A percentile compares a stretch with the other conserved stretches of the same genome.
Evolutionary conservation across 1,140 invertebrate genomes (phyloP).

Genomic region (Drosophila funebris): DNA sequence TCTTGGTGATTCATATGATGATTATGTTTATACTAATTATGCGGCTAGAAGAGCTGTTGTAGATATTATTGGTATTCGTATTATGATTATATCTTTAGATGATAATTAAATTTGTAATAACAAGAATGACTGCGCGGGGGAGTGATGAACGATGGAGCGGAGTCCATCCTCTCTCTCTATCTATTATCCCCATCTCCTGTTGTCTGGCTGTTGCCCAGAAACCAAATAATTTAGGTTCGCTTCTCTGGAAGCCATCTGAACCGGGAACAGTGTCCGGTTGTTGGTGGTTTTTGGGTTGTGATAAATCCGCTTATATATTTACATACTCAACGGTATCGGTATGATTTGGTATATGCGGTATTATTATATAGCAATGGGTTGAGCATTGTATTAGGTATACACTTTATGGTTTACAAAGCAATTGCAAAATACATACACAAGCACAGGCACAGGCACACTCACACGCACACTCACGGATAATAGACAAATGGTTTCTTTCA

Average conservation of each 20-base stretch:
- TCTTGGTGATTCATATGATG: slow-evolving; percentile 35
- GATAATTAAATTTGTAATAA: slow-evolving; percentile 36
- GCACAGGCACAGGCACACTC: no score
- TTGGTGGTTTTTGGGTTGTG: slow-evolving; percentile 2
- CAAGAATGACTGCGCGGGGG: slow-evolving; percentile 61
- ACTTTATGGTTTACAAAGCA: slow-evolving; percentile 21
- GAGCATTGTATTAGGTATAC: slow-evolving; percentile 14
- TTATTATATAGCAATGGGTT: slow-evolving; percentile 16
- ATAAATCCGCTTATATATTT: slow-evolving; percentile 31
- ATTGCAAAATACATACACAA: slow-evolving; percentile 29
- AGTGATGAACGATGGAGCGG: slow-evolving; percentile 18
- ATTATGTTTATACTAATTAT: slow-evolving; percentile 55
- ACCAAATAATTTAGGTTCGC: slow-evolving; percentile 2
- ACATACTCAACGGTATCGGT: slow-evolving; percentile 36
- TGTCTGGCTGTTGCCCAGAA: background rate
- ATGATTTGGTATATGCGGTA: slow-evolving; percentile 34
- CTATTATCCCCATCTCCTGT: background rate
- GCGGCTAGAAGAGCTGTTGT: slow-evolving; percentile 43
- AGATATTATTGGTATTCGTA: slow-evolving; percentile 34
- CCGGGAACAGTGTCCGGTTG: background rate
- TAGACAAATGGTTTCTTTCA: slow-evolving; percentile 40
- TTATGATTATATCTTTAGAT: slow-evolving; percentile 49
- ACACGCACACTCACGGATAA: slow-evolving; percentile 29
- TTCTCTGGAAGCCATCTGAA: background rate
- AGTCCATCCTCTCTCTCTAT: background rate